Evolutionary conservation across 2,797 vertebrate species (phyloP).

Genomic region (Ctenosaura bakeri): DNA sequence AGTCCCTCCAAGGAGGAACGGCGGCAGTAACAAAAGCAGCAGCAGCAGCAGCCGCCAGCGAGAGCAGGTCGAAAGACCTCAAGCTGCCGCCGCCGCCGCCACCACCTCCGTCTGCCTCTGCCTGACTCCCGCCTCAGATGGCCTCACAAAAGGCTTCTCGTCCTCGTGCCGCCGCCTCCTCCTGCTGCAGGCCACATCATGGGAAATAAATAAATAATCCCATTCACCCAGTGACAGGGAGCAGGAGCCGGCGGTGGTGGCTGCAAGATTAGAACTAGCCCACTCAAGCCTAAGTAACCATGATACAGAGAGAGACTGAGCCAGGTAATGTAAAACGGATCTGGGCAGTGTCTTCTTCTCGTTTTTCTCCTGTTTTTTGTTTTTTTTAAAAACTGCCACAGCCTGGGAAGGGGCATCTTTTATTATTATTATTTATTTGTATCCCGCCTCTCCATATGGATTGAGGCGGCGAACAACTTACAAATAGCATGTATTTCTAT

Average conservation of each 20-base stretch:
- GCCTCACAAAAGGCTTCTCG: not conserved
- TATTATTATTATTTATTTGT: too few species aligned
- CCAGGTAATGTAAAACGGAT: conserved; percentile 72
- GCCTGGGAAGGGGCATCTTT: conserved; percentile 35
- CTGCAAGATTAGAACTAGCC: conserved; percentile 58
- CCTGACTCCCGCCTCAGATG: not conserved
- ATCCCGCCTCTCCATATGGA: too few species aligned
- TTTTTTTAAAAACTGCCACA: not conserved
- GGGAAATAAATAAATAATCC: conserved; percentile 80
- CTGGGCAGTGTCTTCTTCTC: conserved; percentile 34
- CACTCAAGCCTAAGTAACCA: conserved; percentile 59
- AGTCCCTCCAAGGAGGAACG: not conserved
- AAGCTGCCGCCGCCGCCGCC: not conserved
- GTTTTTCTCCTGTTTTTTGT: not conserved
- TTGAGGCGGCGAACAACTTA: too few species aligned
- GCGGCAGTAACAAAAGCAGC: not conserved
- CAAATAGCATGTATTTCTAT: too few species aligned
- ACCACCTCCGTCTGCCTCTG: too few species aligned
- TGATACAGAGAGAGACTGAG: not conserved
- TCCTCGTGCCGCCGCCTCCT: conserved; percentile 1
- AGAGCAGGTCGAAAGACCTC: not conserved
- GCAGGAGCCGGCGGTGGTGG: conserved; percentile 62
- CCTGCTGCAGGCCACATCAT: conserved; percentile 68
- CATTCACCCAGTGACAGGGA: conserved; percentile 62
- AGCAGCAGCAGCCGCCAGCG: not conserved